A percentile compares a stretch with the other conserved stretches of the same genome.
phyloP scores from a whole-genome alignment of 2,113 vertebrate genomes.

The Mastomys coucha region DNA sequence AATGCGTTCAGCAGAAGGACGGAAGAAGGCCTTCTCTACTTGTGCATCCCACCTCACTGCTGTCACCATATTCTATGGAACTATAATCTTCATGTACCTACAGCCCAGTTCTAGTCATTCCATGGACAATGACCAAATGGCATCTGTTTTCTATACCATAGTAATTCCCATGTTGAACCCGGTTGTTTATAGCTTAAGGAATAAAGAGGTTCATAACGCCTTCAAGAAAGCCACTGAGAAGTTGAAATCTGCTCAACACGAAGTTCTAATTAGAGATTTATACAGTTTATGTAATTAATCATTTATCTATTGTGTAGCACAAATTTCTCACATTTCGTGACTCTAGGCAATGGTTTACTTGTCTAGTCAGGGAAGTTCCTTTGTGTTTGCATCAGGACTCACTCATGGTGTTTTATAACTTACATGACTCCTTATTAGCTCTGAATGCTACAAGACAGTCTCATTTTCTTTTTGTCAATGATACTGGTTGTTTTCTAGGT shows the following conservation, averaged over 20 bases:
- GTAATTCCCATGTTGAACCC: slow-evolving; percentile 17
- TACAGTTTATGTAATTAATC: neutral
- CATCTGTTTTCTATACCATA: slow-evolving; percentile 30
- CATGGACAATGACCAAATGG: neutral
- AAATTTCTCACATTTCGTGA: neutral
- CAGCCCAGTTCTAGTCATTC: slow-evolving; percentile 38
- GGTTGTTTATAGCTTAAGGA: slow-evolving; percentile 14
- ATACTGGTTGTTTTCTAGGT: neutral
- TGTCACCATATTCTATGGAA: slow-evolving; percentile 26
- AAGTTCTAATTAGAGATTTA: neutral
- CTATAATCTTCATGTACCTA: slow-evolving; percentile 33
- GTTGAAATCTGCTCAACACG: neutral
- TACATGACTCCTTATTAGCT: neutral
- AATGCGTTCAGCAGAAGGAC: neutral
- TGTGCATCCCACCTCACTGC: slow-evolving; percentile 12
- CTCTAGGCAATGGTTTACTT: neutral
- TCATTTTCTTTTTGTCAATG: neutral
- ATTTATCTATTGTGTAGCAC: neutral
- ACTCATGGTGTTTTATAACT: neutral
- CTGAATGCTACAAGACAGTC: neutral
- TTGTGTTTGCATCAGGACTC: neutral
- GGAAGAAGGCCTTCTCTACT: neutral
- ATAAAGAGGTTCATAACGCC: slow-evolving; percentile 12
- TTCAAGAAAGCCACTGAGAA: neutral
- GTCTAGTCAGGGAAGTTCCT: neutral